Base-by-base conservation (phyloP, 1,140 invertebrate species). In the Zophobas atratus region DNA sequence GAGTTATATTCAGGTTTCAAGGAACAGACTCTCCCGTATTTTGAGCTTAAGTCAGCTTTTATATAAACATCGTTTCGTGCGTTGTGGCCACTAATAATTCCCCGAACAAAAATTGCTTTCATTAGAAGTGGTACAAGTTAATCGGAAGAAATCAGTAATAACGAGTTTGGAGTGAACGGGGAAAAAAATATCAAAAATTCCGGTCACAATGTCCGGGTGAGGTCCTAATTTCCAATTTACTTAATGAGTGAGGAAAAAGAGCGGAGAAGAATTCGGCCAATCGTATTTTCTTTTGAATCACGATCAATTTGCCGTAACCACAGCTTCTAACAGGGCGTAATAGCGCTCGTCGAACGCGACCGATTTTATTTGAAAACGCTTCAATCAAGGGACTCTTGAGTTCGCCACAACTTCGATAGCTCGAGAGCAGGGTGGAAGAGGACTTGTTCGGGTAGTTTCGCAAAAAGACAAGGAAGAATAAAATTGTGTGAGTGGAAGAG, bases 301-400 rank as follows among this genome's bases (percentile, higher is more conserved):
- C 83, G 81, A 81, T 79, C 84, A 84, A 84, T 84, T 84, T 84
- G 79, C 57, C 77, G 75, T 84, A 84, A 84, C 84, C 84, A 83
- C 84, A 84, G 84, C 84, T 83, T 84, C 84, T 83, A 84, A 84
- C 83, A 83, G 82, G 82, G 81, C 70, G 77, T 84, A 84, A 84
- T 84, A 80, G 83, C 77, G 77, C 72, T 78, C 80, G 79, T 70
- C 80, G 82, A 80, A 82, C 83, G 83, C 81, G 84, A 84, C 84
- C 82, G 82, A 84, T 84, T 84, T 84, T 84, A 84, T 84, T 82
- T 84, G 84, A 83, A 85, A 84, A 83, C 84, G 83, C 80, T 82
- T 85, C 83, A 85, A 85, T 85, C 84, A 85, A 84, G 82, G 74
- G 82, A 79, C 83, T 79, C 84, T 85, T 82, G 81, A 83, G 82